phyloP scores from a whole-genome alignment of 2,888 invertebrate genomes.

The Linnaemya tessellans region DNA sequence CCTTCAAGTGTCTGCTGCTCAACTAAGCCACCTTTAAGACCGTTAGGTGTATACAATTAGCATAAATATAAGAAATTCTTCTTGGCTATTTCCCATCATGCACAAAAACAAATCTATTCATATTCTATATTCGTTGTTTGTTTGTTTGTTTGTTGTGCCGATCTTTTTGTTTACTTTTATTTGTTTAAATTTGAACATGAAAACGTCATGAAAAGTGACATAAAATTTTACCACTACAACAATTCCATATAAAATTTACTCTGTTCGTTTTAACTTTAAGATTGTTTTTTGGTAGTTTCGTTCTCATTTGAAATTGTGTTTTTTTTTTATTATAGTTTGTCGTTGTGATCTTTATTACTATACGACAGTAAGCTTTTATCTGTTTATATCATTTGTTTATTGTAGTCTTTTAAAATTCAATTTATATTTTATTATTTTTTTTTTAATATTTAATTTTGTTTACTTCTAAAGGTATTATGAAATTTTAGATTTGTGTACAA shows the following conservation, averaged over 20 bases:
- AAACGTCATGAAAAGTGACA: constrained; percentile 35
- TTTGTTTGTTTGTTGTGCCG: background rate
- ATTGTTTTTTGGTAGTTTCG: background rate
- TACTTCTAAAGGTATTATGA: constrained; percentile 18
- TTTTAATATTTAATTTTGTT: background rate
- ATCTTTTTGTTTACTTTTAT: constrained; percentile 4
- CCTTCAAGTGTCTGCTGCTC: constrained; percentile 5
- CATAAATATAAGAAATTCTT: constrained; percentile 42
- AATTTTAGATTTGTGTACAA: constrained; percentile 26
- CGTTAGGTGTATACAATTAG: constrained; percentile 52
- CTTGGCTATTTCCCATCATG: background rate
- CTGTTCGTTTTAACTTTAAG: constrained; percentile 27
- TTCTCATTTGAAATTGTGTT: constrained; percentile 22
- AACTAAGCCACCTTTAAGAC: background rate
- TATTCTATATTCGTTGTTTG: background rate
- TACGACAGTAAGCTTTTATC: constrained; percentile 32
- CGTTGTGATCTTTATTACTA: constrained; percentile 11
- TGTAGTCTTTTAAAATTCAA: background rate
- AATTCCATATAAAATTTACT: background rate
- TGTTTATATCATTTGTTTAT: constrained; percentile 6
- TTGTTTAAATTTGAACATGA: constrained; percentile 23
- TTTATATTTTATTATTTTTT: constrained; percentile 18
- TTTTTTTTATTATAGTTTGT: background rate
- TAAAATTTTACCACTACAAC: constrained; percentile 3
- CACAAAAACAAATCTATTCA: background rate